phyloP scores from a whole-genome alignment of 2,113 vertebrate species.

The Prietella phreatophila region DNA sequence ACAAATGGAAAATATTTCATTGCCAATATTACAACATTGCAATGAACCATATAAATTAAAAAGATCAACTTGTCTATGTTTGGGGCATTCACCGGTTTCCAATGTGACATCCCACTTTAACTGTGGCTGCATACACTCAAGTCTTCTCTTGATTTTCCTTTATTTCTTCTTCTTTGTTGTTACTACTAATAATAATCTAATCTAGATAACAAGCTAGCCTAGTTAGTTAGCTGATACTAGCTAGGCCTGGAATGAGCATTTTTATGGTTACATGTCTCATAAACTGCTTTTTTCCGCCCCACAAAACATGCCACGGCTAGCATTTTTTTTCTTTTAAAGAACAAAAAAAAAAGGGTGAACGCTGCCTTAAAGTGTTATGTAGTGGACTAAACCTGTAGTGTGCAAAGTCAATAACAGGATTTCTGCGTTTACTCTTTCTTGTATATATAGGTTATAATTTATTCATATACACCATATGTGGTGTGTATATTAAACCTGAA shows the following conservation, averaged over 20 bases:
- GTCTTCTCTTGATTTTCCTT: neutral
- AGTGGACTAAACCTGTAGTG: neutral
- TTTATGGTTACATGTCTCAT: neutral
- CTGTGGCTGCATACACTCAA: neutral
- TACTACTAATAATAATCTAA: neutral
- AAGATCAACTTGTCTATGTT: neutral
- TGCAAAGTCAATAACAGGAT: neutral
- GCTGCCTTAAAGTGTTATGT: neutral
- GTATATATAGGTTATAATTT: constrained; percentile 6
- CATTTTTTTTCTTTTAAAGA: too few species aligned
- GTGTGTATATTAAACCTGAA: neutral
- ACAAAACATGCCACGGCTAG: neutral
- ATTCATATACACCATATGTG: neutral
- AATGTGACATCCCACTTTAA: neutral
- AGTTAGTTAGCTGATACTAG: neutral
- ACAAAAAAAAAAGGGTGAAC: neutral
- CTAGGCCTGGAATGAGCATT: neutral
- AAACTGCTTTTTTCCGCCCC: neutral
- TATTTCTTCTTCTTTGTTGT: neutral
- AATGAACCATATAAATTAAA: neutral
- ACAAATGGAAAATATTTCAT: too few species aligned
- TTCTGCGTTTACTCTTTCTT: neutral
- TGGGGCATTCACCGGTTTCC: neutral
- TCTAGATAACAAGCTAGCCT: neutral
- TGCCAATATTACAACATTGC: neutral